Evolutionary conservation across 1,140 invertebrate genomes (phyloP), one percentile per base, ranked within the genome.

Genomic region (Heterodera carotae): DNA sequence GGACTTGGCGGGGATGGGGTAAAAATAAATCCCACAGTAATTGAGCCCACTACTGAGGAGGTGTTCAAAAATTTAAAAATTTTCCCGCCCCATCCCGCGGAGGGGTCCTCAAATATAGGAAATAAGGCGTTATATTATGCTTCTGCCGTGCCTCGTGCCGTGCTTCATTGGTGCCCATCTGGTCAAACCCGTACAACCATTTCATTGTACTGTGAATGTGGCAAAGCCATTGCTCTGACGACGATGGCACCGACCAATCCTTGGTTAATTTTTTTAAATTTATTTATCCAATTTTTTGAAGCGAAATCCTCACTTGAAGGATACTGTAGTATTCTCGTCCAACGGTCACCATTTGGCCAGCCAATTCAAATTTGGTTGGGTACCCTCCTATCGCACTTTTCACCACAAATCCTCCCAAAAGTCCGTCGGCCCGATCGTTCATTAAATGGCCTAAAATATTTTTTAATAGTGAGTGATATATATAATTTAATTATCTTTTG

Each of bases 171-270:
- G 64, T 39, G 7, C 75, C 43, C 36, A 77, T 56, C 27, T 85
- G 76, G 72, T 86, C 84, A 48, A 81, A 87, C 59, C 84, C 84
- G 71, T 84, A 83, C 33, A 86, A 76, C 85, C 85, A 86, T 71
- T 86, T 86, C 84, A 86, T 86, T 25, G 85, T 86, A 36, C 76
- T 77, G 60, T 85, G 83, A 25, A 82, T 76, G 60, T 86, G 83
- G 34, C 80, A 78, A 39, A 79, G 78, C 84, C 85, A 87, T 29
- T 82, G 76, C 70, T 86, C 85, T 18, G 68, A 76, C 3, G 82
- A 82, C 2, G 74, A 36, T 29, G 76, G 71, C 43, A 79, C 83
- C 2, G 85, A 76, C 86, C 86, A 87, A 48, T 86, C 85, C 84
- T 86, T 56, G 6, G 39, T 76, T 83, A 77, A 43, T 15, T 33